These are phyloP conservation scores for Ranitomeya imitator DNA, from an alignment of 2,113 vertebrate species.

Conservation along the genomic window DNA sequence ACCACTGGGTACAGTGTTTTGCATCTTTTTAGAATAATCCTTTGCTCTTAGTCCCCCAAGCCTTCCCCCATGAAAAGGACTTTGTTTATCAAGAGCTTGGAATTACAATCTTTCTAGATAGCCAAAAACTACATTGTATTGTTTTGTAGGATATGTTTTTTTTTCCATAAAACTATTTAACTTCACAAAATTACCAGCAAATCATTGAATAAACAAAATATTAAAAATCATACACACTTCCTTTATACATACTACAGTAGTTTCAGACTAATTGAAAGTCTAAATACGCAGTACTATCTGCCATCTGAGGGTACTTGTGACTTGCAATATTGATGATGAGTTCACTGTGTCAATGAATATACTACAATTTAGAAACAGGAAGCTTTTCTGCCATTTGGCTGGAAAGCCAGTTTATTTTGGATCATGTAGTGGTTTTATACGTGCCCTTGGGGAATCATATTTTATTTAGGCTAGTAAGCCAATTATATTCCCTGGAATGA, in stretches of 20 bases:
- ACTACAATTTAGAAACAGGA: constrained; percentile 40
- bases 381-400: constrained; percentile 20
- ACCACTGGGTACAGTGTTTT: too few species aligned
- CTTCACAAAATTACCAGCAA: not conserved
- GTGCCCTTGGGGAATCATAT: not conserved
- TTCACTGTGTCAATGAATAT: constrained; percentile 11
- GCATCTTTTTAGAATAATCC: not conserved
- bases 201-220: not conserved
- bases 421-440: not conserved
- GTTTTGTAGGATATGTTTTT: not conserved
- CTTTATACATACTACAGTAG: not conserved
- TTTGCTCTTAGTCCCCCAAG: not conserved
- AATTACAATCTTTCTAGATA: not conserved
- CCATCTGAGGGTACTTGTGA: not conserved
- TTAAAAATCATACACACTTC: not conserved
- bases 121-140: not conserved
- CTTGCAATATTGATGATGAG: constrained; percentile 8
- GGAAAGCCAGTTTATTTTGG: constrained; percentile 42
- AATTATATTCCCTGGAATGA: not conserved
- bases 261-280: not conserved
- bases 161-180: not conserved
- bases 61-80: not conserved
- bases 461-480: constrained; percentile 5
- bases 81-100: not conserved
- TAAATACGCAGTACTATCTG: not conserved